A percentile compares a stretch with the other conserved stretches of the same genome.
These are phyloP conservation scores for Chaenodraco wilsoni DNA, from an alignment of 2,797 vertebrate genomes.

Conservation along the genomic window DNA sequence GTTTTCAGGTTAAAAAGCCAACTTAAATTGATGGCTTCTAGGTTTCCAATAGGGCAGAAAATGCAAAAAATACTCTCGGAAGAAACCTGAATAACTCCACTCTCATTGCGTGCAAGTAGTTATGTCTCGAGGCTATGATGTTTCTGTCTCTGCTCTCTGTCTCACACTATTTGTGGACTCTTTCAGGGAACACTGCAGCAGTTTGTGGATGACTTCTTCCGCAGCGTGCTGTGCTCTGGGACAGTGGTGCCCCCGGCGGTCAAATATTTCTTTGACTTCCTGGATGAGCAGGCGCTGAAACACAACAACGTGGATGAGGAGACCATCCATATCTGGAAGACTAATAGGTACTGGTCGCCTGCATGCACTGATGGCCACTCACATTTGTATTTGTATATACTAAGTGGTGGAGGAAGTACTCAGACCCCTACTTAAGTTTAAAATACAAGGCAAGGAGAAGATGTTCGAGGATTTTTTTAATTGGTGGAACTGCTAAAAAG, in stretches of 20 bases:
- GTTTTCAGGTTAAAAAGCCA: conserved; percentile 21
- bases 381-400: background rate
- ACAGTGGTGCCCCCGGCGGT: conserved; percentile 93
- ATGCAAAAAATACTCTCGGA: conserved; percentile 4
- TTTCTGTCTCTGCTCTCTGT: conserved; percentile 37
- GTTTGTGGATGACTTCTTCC: conserved; percentile 98
- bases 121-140: conserved; percentile 29
- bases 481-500: background rate
- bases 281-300: conserved; percentile 96
- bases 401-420: background rate
- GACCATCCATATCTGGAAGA: conserved; percentile 99
- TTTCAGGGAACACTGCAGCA: conserved; percentile 96
- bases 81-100: conserved; percentile 5
- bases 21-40: conserved; percentile 12
- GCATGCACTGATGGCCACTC: conserved; percentile 2
- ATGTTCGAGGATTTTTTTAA: background rate
- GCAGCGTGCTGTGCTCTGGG: conserved; percentile 93
- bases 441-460: background rate
- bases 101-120: conserved; percentile 23
- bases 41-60: background rate
- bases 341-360: conserved; percentile 87
- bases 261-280: conserved; percentile 98
- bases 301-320: conserved; percentile 96
- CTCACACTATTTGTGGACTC: conserved; percentile 51
- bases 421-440: no score